Evolutionary conservation across 2,113 vertebrate species (phyloP).

Genomic region (Myotis lucifugus): DNA sequence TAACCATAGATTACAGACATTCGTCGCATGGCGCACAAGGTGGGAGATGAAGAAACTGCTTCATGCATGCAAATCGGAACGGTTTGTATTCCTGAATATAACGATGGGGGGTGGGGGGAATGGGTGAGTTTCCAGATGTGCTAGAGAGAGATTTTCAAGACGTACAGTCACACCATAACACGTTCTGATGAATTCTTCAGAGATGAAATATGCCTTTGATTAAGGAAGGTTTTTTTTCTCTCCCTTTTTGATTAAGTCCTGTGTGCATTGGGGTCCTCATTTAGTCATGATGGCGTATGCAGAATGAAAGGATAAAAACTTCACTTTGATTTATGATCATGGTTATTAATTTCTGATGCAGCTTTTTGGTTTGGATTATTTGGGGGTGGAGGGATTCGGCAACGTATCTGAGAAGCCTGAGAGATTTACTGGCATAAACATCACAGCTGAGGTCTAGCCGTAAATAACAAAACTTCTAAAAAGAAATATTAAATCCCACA

Average conservation of each 20-base stretch:
- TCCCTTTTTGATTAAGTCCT: constrained; percentile 56
- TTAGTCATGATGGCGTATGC: constrained; percentile 32
- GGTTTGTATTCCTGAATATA: neutral
- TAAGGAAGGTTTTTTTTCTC: constrained; percentile 17
- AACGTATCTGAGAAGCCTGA: neutral
- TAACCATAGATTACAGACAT: neutral
- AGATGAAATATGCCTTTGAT: constrained; percentile 79
- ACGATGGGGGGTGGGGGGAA: neutral
- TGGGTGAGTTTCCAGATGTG: constrained; percentile 56
- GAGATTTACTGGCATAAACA: constrained; percentile 61
- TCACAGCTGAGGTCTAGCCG: constrained; percentile 40
- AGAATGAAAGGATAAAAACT: constrained; percentile 64
- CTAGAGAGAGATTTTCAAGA: neutral
- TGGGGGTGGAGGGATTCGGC: constrained; percentile 70
- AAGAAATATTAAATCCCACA: neutral
- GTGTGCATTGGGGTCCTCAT: constrained; percentile 9
- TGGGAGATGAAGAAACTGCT: constrained; percentile 54
- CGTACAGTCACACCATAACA: neutral
- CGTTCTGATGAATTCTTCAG: constrained; percentile 63
- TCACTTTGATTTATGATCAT: constrained; percentile 73
- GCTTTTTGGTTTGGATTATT: constrained; percentile 74
- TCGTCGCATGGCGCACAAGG: neutral
- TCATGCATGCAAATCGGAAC: constrained; percentile 49
- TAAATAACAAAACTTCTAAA: constrained; percentile 63
- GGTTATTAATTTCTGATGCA: constrained; percentile 78